phyloP scores from a whole-genome alignment of 2,797 vertebrate species.

The Falco novaeseelandiae region DNA sequence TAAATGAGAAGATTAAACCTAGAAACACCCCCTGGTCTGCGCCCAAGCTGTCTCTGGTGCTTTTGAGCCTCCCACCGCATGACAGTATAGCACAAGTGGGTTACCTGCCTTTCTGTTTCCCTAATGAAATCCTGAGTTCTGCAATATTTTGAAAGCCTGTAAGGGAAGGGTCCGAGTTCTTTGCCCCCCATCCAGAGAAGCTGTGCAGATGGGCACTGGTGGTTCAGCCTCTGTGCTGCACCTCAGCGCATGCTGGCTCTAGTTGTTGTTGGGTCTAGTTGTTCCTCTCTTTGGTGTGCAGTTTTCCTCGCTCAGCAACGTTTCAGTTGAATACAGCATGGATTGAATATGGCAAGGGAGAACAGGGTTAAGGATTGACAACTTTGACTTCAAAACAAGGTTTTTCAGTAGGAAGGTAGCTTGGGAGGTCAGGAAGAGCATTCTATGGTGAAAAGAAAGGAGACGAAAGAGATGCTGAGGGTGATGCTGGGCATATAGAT shows the following conservation, averaged over 20 bases:
- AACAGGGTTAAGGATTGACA: not conserved
- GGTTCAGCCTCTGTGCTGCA: rapidly evolving
- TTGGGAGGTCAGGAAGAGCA: not conserved
- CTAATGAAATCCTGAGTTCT: not conserved
- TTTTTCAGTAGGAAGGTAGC: not conserved
- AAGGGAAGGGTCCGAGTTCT: not conserved
- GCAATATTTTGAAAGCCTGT: not conserved
- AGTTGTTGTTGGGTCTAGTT: not conserved
- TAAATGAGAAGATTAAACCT: not conserved
- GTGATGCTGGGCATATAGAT: not conserved
- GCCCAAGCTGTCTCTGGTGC: not conserved
- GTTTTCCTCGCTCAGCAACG: not conserved
- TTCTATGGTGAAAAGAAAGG: not conserved
- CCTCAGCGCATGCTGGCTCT: rapidly evolving
- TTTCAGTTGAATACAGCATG: not conserved
- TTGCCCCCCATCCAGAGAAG: not conserved
- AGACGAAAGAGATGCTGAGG: not conserved
- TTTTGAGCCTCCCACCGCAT: not conserved
- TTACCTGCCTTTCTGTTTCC: not conserved
- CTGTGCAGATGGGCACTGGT: not conserved
- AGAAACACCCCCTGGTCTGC: not conserved
- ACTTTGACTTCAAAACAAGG: not conserved
- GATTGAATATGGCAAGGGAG: not conserved
- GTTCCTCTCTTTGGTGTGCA: not conserved
- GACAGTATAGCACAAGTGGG: rapidly evolving